Evolutionary conservation across 2,888 invertebrate genomes (phyloP), one percentile per base, ranked within the genome.

Genomic region (Aethes cnicana): DNA sequence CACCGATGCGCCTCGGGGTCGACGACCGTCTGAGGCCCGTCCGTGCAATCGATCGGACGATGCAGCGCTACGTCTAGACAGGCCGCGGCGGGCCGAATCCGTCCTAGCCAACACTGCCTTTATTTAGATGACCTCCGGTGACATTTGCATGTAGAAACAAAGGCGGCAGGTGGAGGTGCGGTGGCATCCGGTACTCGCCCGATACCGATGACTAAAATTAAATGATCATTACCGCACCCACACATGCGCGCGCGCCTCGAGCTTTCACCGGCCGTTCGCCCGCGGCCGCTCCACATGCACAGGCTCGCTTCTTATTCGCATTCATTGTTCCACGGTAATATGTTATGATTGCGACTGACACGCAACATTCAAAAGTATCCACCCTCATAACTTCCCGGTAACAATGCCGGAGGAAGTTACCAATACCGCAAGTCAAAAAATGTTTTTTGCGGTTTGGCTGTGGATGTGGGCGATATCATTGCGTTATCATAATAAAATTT

Each of bases 1-100:
- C 88, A 88, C 83, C 86, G 87, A 88, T 85, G 88, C 86, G 84
- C 83, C 82, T 77, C 74, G 84, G 82, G 88, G 87, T 88, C 87
- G 81, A 76, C 70, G 88, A 86, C 87, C 88, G 87, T 83, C 87
- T 84, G 82, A 83, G 79, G 83, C 78, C 77, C 69, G 79, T 77
- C 78, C 85, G 82, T 82, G 80, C 85, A 83, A 89, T 89, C 88
- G 88, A 89, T 89, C 81, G 85, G 81, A 80, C 88, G 81, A 83
- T 84, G 85, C 86, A 85, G 82, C 81, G 69, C 78, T 81, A 77
- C 81, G 88, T 88, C 88, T 87, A 87, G 87, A 86, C 88, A 76
- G 73, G 83, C 79, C 82, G 77, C 75, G 70, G 46, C 43, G 25
- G 73, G 77, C 83, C 84, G 70, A 86, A 82, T 78, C 74, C 72